Conservation (phyloP, 2,113 vertebrate genomes). For the Pomatorhinus ruficollis region DNA sequence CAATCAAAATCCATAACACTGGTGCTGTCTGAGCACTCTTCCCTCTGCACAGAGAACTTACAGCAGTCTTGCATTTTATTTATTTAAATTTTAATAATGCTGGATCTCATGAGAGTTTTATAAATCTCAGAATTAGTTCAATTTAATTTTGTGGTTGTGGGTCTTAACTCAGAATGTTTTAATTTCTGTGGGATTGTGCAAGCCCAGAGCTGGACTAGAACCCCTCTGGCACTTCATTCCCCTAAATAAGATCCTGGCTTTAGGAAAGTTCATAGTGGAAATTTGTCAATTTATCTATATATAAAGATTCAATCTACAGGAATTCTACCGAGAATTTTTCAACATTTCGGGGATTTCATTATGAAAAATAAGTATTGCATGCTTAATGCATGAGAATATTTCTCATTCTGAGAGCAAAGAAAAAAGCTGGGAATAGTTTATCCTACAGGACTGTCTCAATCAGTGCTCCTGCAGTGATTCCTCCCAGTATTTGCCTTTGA, state of each 20-base stretch:
- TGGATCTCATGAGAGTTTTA: not conserved
- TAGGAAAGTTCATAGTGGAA: not conserved
- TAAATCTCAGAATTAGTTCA: not conserved
- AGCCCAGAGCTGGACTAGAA: not conserved
- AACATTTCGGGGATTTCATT: not conserved
- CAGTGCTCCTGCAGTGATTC: not conserved
- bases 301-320: not conserved
- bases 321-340: not conserved
- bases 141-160: not conserved
- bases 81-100: not conserved
- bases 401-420: not conserved
- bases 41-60: not conserved
- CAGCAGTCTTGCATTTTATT: not conserved
- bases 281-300: not conserved
- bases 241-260: not conserved
- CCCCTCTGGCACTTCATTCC: not conserved
- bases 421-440: not conserved
- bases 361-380: not conserved
- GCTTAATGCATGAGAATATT: not conserved
- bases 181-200: not conserved
- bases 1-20: not conserved
- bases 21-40: not conserved
- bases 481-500: not conserved
- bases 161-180: not conserved
- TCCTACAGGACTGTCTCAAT: not conserved